Evolutionary conservation across 2,888 invertebrate species (phyloP), one percentile per base, ranked within the genome.

Genomic region (Drosophila eohydei): DNA sequence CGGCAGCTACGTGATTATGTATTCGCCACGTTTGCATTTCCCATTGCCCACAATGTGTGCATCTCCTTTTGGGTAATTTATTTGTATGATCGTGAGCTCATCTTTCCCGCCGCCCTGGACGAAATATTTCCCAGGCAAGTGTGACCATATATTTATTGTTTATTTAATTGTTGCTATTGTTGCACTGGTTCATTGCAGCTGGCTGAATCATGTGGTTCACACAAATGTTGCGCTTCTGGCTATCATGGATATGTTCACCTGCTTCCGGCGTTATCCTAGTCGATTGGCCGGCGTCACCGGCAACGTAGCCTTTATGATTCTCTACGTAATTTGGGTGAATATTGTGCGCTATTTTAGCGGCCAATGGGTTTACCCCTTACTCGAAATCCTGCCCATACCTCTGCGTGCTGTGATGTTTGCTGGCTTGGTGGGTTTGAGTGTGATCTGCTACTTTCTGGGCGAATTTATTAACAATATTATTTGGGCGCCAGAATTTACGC

Each of bases 201-300:
- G 98, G 98, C 93, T 98, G 64, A 98, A 98, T 91, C 98, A 98
- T 93, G 94, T 96, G 11, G 96, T 97, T 95, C 98, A 98, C 92
- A 97, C 98, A 1, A 95, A 96, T 91, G 96, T 98, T 72, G 94
- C 97, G 89, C 93, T 97, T 21, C 95, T 97, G 87, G 95, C 95
- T 16, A 68, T 97, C 5, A 90, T 96, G 79, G 98, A 98, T 92
- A 94, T 97, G 91, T 92, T 95, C 16, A 94, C 95, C 7, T 95
- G 96, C 34, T 96, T 95, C 83, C 95, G 97, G 86, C 94, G 94
- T 89, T 97, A 97, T 93, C 97, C 98, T 0, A 92, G 93, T 14
- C 94, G 95, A 76, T 94, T 94, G 70, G 90, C 93, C 14, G 97
- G 97, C 2, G 86, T 97, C 28, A 88, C 93, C 28, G 94, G 95